A percentile compares a stretch with the other conserved stretches of the same genome.
These are phyloP conservation scores for Myotis pilosus DNA, from an alignment of 2,797 vertebrate species.

Conservation along the genomic window DNA sequence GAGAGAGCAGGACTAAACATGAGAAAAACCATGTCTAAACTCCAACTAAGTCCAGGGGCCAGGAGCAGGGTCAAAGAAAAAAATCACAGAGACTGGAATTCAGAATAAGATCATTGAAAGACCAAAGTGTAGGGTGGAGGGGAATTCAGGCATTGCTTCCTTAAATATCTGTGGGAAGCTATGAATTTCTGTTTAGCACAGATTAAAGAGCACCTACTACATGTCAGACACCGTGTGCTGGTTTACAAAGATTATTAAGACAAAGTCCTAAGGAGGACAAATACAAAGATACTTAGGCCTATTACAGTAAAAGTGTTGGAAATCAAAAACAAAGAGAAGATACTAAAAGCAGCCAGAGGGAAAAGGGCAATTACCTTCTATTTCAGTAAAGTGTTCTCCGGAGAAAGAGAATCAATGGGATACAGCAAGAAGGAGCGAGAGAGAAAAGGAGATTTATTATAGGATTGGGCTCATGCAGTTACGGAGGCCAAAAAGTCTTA, in stretches of 20 bases:
- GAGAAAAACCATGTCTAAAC: slow-evolving; percentile 13
- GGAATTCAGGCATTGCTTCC: not conserved
- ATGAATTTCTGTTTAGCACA: not conserved
- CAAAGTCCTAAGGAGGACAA: not conserved
- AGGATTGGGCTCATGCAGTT: not conserved
- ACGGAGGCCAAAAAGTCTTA: not conserved
- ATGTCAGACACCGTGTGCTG: not conserved
- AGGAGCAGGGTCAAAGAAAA: not conserved
- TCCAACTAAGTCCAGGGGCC: not conserved
- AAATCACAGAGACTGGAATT: not conserved
- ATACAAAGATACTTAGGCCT: not conserved
- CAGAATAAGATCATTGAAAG: not conserved
- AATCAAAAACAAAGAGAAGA: not conserved
- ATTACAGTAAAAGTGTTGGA: not conserved
- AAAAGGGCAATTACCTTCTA: not conserved
- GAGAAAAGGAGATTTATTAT: not conserved
- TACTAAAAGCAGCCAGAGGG: not conserved
- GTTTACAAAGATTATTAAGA: not conserved
- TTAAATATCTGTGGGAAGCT: not conserved
- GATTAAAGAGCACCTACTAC: not conserved
- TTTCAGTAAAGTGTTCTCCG: not conserved
- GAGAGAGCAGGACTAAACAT: not conserved
- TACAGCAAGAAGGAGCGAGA: not conserved
- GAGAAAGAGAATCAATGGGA: not conserved
- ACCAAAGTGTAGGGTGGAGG: not conserved